phyloP scores from a whole-genome alignment of 2,888 invertebrate species.

The Idaea straminata region DNA sequence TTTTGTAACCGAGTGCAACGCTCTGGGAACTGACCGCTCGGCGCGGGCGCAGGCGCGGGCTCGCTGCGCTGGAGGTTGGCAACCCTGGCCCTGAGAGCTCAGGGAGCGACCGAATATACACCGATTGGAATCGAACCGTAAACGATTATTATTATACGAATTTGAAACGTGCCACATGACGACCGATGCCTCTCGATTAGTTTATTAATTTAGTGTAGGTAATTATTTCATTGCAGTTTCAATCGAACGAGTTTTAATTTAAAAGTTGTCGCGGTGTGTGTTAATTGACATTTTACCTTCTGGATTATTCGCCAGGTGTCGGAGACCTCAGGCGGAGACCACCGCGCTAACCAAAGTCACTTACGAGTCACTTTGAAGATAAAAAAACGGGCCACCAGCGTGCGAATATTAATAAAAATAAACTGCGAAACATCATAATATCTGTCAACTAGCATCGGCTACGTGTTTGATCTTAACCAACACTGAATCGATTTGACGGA shows the following conservation, averaged over 20 bases:
- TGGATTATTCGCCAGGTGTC: constrained; percentile 58
- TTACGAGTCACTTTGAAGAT: constrained; percentile 67
- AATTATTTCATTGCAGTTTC: constrained; percentile 26
- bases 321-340: constrained; percentile 40
- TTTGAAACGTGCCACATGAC: constrained; percentile 57
- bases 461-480: constrained; percentile 58
- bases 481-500: constrained; percentile 3
- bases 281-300: constrained; percentile 67
- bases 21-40: constrained; percentile 62
- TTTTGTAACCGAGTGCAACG: constrained; percentile 73
- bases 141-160: constrained; percentile 52
- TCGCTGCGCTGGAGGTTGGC: constrained; percentile 42
- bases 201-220: constrained; percentile 38
- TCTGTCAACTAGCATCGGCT: constrained; percentile 65
- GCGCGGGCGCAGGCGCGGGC: too few species aligned
- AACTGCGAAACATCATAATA: constrained; percentile 73
- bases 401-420: constrained; percentile 68
- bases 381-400: constrained; percentile 67
- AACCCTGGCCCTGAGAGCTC: constrained; percentile 41
- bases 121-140: constrained; percentile 52
- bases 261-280: constrained; percentile 33
- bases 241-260: constrained; percentile 26
- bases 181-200: constrained; percentile 43
- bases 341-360: constrained; percentile 73
- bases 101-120: constrained; percentile 48